phyloP scores from a whole-genome alignment of 1,140 invertebrate genomes.

The Gryllus bimaculatus region DNA sequence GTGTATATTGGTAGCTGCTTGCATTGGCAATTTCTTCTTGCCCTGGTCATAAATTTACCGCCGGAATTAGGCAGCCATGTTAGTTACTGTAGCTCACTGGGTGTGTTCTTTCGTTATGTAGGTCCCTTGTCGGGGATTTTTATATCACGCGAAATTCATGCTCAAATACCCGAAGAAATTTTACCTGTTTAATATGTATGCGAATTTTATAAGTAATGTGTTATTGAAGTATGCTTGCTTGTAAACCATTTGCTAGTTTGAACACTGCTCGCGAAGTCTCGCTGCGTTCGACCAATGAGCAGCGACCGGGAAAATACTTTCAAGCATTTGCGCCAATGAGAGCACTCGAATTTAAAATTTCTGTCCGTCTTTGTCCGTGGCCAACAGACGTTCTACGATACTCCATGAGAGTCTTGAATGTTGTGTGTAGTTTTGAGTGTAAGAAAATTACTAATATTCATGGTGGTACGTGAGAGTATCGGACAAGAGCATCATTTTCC shows the following conservation, averaged over 20 bases:
- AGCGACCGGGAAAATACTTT: conserved; percentile 13
- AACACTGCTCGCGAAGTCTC: conserved; percentile 2
- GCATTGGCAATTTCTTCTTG: background rate
- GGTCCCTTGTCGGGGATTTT: too few relatives aligned
- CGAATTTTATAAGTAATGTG: too few relatives aligned
- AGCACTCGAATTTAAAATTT: conserved; percentile 18
- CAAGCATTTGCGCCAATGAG: conserved; percentile 15
- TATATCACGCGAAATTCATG: too few relatives aligned
- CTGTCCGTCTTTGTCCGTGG: conserved; percentile 13
- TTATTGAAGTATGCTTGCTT: background rate
- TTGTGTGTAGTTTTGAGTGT: conserved; percentile 13
- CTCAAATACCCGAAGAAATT: too few relatives aligned
- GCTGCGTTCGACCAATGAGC: conserved; percentile 11
- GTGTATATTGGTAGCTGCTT: background rate
- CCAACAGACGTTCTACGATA: conserved; percentile 19
- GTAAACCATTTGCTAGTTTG: conserved; percentile 16
- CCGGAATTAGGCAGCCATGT: background rate
- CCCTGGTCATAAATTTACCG: background rate
- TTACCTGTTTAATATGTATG: too few relatives aligned
- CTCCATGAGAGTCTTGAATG: conserved; percentile 11
- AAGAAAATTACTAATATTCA: conserved; percentile 12
- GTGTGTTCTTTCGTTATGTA: background rate
- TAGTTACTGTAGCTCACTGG: background rate
- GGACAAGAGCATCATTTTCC: background rate
- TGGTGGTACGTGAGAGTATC: conserved; percentile 10